Evolutionary conservation across 2,113 vertebrate species (phyloP), one percentile per base, ranked within the genome.

Genomic region (Shinisaurus crocodilurus): DNA sequence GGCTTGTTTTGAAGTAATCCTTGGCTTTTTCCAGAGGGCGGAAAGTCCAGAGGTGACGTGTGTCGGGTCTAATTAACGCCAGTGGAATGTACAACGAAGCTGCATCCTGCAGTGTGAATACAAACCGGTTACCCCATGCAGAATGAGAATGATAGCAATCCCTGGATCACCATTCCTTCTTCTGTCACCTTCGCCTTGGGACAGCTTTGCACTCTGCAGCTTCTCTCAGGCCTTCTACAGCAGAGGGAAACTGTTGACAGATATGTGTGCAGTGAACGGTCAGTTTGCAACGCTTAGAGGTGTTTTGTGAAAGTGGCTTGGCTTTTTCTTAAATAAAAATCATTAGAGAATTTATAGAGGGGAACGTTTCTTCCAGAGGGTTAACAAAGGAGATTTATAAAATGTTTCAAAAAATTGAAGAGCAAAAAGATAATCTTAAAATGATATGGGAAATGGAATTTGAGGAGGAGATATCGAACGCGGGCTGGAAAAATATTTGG

Each of bases 41-140:
- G 9, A 34, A 54, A 20, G 37, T 60, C 54, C 63, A 20, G 85
- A 76, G 85, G 54, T 75, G 85, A 16, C 69, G 1, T 45, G 37
- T 7, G 80, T 50, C 79, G 82, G 29, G 82, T 94, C 88, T 92
- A 93, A 91, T 94, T 76, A 93, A 92, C 88, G 88, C 86, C 90
- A 57, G 18, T 34, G 89, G 81, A 91, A 94, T 84, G 92, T 87
- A 90, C 76, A 90, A 92, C 88, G 74, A 75, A 54, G 89, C 16
- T 23, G n/a, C 20, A 3, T 83, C 32, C 29, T 37, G 32, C 32
- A 34, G 2, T 37, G 88, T 85, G 37, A 80, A 60, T 48, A 15
- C 82, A n/a, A 95, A 67, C 9, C 43, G 88, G n/a, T 74, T 43
- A 74, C 27, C 92, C 60, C 7, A 6, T 40, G 90, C 37, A 82